Percentiles rank a stretch among this genome's conserved stretches.
Evolutionary conservation across 2,888 invertebrate genomes (phyloP).

Genomic region (Coleophora flavipennella): DNA sequence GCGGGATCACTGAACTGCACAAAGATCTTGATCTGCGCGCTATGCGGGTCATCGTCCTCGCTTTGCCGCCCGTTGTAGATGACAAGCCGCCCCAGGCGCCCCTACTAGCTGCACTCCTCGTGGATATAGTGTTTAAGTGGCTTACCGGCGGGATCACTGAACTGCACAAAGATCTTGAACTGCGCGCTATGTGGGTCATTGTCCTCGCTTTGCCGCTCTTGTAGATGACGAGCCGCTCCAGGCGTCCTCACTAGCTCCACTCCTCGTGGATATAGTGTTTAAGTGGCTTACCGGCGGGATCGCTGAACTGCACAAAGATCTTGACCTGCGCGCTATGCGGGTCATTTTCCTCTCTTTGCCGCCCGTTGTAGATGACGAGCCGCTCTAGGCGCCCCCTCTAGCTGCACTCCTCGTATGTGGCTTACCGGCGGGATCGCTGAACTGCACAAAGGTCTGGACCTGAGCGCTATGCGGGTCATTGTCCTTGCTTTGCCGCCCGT

Average conservation of each 20-base stretch:
- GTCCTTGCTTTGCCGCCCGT: conserved; percentile 93
- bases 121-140: too few relatives aligned
- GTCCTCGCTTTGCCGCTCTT: conserved; percentile 95
- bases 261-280: conserved; percentile 89
- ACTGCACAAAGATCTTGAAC: conserved; percentile 98
- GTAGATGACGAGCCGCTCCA: conserved; percentile 94
- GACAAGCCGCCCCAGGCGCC: conserved; percentile 90
- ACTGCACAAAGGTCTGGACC: conserved; percentile 98
- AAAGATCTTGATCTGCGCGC: conserved; percentile 96
- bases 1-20: conserved; percentile 90
- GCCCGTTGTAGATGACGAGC: conserved; percentile 97
- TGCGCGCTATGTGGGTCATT: conserved; percentile 90
- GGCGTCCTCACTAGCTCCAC: conserved; percentile 93
- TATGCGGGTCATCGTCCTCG: conserved; percentile 89
- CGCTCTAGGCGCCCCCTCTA: conserved; percentile 92
- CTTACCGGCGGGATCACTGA: conserved; percentile 80
- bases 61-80: conserved; percentile 97
- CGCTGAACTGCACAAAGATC: conserved; percentile 96
- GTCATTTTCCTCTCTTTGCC: conserved; percentile 91
- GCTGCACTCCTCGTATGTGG: conserved; percentile 87
- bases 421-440: conserved; percentile 80
- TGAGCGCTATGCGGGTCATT: conserved; percentile 89
- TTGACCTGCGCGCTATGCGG: conserved; percentile 93
- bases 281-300: conserved; percentile 78
- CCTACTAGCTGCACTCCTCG: conserved; percentile 96